These are phyloP conservation scores for Herpailurus yagouaroundi DNA, from an alignment of 2,113 vertebrate species.

Conservation along the genomic window DNA sequence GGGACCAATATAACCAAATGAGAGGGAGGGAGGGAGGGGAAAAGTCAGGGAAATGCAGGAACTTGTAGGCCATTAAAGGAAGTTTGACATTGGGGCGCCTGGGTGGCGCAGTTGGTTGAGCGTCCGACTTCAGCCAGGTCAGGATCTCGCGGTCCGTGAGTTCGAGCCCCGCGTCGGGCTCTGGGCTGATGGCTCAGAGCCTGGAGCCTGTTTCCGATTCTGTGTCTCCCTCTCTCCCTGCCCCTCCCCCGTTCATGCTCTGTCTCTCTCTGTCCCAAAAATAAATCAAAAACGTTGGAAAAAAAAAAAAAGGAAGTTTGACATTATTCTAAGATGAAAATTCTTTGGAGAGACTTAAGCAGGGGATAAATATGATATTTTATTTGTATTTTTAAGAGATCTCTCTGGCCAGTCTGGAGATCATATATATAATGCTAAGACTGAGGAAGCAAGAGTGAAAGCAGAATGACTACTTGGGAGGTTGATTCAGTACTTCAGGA, in stretches of 20 bases:
- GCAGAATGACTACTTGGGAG: neutral
- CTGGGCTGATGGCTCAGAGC: too few relatives aligned
- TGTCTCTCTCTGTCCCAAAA: too few relatives aligned
- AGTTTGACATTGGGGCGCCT: neutral
- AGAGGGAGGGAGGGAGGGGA: neutral
- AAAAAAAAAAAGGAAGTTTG: neutral
- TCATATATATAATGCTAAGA: neutral
- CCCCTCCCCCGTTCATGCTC: too few relatives aligned
- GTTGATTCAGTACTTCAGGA: neutral
- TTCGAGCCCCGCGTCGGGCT: too few relatives aligned
- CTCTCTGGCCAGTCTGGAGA: neutral
- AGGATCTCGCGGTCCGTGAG: too few relatives aligned
- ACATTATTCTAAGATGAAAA: neutral
- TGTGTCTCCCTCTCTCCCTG: too few relatives aligned
- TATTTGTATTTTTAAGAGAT: neutral
- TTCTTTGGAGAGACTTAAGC: neutral
- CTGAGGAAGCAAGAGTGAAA: neutral
- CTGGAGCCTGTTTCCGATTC: too few relatives aligned
- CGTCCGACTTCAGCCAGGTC: too few relatives aligned
- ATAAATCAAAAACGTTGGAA: too few relatives aligned
- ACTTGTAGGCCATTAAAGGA: neutral
- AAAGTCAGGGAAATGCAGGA: too few relatives aligned
- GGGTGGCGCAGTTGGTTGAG: too few relatives aligned
- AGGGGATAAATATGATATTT: neutral
- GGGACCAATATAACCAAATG: too few relatives aligned